Base-by-base conservation (phyloP, 2,113 vertebrate genomes). In the Bungarus multicinctus region DNA sequence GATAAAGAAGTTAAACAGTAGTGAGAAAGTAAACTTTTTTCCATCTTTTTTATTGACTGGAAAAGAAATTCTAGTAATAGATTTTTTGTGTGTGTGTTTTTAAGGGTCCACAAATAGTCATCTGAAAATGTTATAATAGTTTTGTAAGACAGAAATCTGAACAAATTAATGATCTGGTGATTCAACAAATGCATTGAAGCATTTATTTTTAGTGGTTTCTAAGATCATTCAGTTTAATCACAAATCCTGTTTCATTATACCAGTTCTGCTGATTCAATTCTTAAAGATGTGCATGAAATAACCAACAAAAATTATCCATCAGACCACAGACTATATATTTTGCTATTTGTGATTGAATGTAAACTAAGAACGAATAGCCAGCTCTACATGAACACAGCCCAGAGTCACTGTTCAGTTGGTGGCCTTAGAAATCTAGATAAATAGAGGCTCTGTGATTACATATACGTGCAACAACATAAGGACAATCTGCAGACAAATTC, bases 1-100 rank as follows among this genome's bases (percentile, higher is more conserved):
- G 90, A 94, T 92, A 94, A 95, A 91, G 25, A 96, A 97, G 94
- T 96, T 94, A 96, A 89, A 95, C 94, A 95, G 95, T 96, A 90
- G 95, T 96, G 86, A 95, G 95, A 95, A 97, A 96, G 54, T 89
- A 93, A 95, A 92, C 93, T 90, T 94, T 25, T 50, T 5, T 1
- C 45, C 55, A 8, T 43, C 39, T 53, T 95, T 94, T 90, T 93
- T 27, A 92, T 47, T 74, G 64, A 94, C 91, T 45, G 93, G 64
- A 94, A 96, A 95, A 95, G 39, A 0, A 25, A 4, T 94, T 91
- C n/a, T 18, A 74, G 22, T 88, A 93, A 5, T 93, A 85, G 55
- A 11, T 69, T 69, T 27, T 34, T 2, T 3, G 3, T 55, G 18
- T 55, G 30, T n/a, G 14, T 69, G 74, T 81, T 81, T 74, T 81